Base-by-base conservation (phyloP, 2,113 vertebrate genomes). In the Myanophis thanlyinensis region DNA sequence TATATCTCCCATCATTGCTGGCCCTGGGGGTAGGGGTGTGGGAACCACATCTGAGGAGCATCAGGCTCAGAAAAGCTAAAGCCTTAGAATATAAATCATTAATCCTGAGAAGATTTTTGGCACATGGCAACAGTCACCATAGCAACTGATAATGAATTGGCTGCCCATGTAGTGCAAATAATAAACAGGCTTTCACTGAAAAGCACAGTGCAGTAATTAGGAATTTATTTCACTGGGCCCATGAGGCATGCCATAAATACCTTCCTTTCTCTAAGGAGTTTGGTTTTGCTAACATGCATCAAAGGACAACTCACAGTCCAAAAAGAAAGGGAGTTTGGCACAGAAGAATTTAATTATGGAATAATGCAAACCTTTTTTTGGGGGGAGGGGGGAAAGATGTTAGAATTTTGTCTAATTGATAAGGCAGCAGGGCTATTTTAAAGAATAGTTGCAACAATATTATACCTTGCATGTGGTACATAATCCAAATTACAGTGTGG, bases 81-180 rank as follows among this genome's bases (percentile, higher is more conserved):
- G 85, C 40, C 35, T 85, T 89, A 62, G 73, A 89, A 93, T 30
- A 90, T 40, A 54, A 92, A 56, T 56, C 30, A 85, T 62, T 80
- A 20, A 47, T 85, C 52, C 85, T 85, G 20, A 27, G 23, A 89
- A 89, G 46, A 86, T 89, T 56, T 85, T 51, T 85, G 52, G 88
- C 85, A 88, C 88, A 92, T 92, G 80, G 84, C 53, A 90, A 90
- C 53, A 4, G 20, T 93, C n/a, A 2, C 80, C 51, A 90, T 93
- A 62, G 92, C 46, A 93, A 90, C 88, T 27, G 53, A 86, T 90
- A 90, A 93, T 86, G 53, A 89, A 93, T 59, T 49, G n/a, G 46
- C 73, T 90, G 53, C 53, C 92, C 85, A 59, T 44, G 91, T 25
- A 92, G 35, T 54, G 54, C 73, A 88, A 67, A 92, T 88, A 88